phyloP scores from a whole-genome alignment of 2,113 vertebrate genomes.

The Apaloderma vittatum region DNA sequence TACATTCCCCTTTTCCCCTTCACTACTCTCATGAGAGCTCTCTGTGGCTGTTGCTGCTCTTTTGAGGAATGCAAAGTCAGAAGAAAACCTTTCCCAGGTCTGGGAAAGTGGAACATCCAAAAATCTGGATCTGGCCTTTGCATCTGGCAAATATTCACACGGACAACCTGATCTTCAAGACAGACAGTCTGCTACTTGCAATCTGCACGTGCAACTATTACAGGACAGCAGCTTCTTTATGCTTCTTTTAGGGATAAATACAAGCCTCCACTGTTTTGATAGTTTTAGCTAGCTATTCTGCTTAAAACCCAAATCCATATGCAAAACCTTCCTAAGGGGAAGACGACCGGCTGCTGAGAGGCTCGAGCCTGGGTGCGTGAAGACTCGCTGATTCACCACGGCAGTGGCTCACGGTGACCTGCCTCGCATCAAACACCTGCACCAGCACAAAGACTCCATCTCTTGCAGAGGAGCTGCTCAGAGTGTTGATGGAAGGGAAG shows the following conservation, averaged over 20 bases:
- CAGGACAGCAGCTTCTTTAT: neutral
- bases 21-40: neutral
- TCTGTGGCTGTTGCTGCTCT: neutral
- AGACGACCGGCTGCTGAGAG: rapidly evolving
- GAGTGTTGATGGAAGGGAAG: neutral
- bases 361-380: neutral
- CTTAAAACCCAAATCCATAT: neutral
- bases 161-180: neutral
- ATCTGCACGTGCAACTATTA: neutral
- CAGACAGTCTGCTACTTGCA: neutral
- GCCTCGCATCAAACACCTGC: neutral
- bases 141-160: neutral
- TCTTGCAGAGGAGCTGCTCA: neutral
- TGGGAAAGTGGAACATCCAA: neutral
- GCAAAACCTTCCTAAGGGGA: neutral
- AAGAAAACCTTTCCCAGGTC: neutral
- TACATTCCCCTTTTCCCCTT: neutral
- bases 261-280: neutral
- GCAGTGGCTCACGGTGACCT: rapidly evolving
- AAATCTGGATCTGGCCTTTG: neutral
- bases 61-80: neutral
- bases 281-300: neutral
- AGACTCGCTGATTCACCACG: rapidly evolving
- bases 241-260: neutral
- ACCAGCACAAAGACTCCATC: neutral